Conservation (phyloP, 2,113 vertebrate species). For the Barbus barbus region DNA sequence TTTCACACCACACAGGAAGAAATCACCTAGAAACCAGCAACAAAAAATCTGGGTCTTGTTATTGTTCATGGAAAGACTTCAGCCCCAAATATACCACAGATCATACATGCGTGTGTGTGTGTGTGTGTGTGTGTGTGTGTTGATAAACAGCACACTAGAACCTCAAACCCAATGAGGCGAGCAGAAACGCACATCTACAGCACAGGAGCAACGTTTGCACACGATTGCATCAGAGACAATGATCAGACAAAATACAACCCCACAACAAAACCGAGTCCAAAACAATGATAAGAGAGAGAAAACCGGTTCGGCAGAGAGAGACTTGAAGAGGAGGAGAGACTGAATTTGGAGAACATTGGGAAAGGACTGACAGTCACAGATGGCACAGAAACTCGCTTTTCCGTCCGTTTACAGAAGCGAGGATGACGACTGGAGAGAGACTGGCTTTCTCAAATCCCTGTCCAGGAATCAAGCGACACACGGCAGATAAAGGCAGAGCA, state of each 20-base stretch:
- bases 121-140: conserved; percentile 1
- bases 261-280: conserved; percentile 1
- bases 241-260: conserved; percentile 8
- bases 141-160: conserved; percentile 1
- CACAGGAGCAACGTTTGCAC: conserved; percentile 8
- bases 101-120: neutral
- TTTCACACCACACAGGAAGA: neutral
- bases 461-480: neutral
- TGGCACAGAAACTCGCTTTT: neutral
- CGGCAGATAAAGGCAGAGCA: neutral
- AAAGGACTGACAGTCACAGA: conserved; percentile 24
- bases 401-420: neutral
- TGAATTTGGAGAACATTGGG: conserved; percentile 27
- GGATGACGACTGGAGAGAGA: neutral
- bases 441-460: neutral
- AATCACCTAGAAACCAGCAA: neutral
- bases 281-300: neutral
- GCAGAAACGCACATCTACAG: conserved; percentile 4
- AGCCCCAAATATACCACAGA: neutral
- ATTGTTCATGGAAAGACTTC: neutral
- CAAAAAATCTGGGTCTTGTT: neutral
- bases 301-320: neutral
- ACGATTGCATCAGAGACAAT: conserved; percentile 25
- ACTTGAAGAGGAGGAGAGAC: conserved; percentile 33
- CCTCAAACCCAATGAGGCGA: neutral